Base-by-base conservation (phyloP, 2,888 invertebrate species). In the Saturnia pavonia region DNA sequence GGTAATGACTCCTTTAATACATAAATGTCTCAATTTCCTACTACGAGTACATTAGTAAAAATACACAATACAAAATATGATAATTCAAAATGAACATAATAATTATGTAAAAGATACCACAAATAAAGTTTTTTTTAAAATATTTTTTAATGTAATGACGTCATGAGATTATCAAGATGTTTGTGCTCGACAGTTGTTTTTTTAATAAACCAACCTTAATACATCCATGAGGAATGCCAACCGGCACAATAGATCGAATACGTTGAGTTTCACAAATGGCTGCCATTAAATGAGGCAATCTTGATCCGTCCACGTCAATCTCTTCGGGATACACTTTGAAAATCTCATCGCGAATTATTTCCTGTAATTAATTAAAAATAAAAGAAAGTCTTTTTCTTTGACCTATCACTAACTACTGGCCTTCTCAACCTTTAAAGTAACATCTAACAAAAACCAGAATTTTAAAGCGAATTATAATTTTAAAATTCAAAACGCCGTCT, bases 151-250 rank as follows among this genome's bases (percentile, higher is more conserved):
- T 12, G 25, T 25, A 57, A 3, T 12, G 57, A 57, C 57, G 25
- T 25, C 25, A 57, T 57, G 19, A 25, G 4, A 25, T 12, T 25
- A 25, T 25, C 25, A 57, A 57, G 1, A 25, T 57, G 57, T 25
- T 22, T 25, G 22, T 57, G 57, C 57, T 57, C 25, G 16, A 12
- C 19, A 63, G 4, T 40, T 9, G 7, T 63, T 63, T n/a, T 16
- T 48, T 40, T n/a, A 43, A 54, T 40, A 40, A 65, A 67, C 67
- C 16, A 48, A 93, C 94, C 82, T 92, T 84, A 14, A 89, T 70
- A 75, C 96, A 95, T 60, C 97, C 97, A 84, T 98, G 98, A 11
- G 98, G 98, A 77, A 98, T 96, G 6, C 98, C 98, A 45, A 97
- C 90, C 0, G 98, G 98, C 0, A 97, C 96, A 6, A 97, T 96